These are phyloP conservation scores for Irena cyanogastra DNA, from an alignment of 2,113 vertebrate species.

Conservation along the genomic window DNA sequence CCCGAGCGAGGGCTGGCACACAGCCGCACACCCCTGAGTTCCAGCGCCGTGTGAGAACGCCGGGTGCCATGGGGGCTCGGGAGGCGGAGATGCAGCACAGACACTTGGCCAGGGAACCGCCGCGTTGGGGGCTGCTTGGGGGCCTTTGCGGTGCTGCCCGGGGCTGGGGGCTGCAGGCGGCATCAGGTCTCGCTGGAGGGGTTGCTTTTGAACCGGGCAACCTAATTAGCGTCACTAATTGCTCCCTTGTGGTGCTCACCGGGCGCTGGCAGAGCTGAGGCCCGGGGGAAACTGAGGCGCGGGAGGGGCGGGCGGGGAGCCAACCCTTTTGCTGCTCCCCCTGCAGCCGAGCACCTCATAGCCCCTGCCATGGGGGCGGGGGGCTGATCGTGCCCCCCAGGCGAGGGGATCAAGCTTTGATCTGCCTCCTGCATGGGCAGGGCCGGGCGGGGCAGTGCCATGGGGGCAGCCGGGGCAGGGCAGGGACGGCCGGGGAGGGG, in stretches of 20 bases:
- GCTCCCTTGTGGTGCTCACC: background rate
- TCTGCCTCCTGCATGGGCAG: background rate
- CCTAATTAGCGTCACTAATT: conserved; percentile 56
- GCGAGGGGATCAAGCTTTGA: background rate
- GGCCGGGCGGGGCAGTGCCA: background rate
- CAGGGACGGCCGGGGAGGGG: background rate
- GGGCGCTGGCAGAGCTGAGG: background rate
- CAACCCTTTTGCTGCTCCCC: background rate
- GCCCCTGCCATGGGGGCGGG: background rate
- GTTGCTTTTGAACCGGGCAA: background rate
- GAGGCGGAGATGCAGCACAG: background rate
- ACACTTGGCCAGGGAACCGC: fast-evolving
- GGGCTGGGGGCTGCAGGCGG: background rate
- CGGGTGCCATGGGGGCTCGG: too few species aligned
- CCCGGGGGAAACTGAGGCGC: background rate
- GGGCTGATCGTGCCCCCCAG: background rate
- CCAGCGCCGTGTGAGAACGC: background rate
- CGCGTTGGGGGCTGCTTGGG: background rate
- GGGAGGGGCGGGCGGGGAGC: too few species aligned
- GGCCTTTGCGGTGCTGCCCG: background rate
- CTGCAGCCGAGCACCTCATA: fast-evolving
- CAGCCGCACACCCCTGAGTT: background rate
- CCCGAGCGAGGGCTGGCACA: background rate
- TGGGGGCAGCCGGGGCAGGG: background rate
- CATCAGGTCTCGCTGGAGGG: background rate